Base-by-base conservation (phyloP, 2,797 vertebrate genomes). In the Gobionotothen gibberifrons region DNA sequence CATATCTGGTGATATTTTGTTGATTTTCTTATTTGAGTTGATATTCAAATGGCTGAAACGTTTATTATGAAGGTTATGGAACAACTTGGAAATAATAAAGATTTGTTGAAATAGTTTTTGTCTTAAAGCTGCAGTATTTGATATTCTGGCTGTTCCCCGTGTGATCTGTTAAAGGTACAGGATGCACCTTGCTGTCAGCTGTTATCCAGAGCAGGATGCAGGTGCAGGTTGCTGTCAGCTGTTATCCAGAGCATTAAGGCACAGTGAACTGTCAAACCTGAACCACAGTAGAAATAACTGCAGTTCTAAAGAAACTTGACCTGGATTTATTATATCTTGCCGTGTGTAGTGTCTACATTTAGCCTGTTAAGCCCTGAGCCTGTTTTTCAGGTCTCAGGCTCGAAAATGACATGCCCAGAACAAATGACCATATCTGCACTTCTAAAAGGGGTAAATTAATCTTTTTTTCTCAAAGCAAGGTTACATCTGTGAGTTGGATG, bases 31-130 rank as follows among this genome's bases (percentile, higher is more conserved):
- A 36, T 36, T 17, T 53, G 2, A 14, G 13, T 9, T 36, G n/a
- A 40, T 26, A 49, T 14, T 69, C 0, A 8, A 52, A 29, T 17
- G 32, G 9, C 16, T 53, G 47, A 40, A 8, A 32, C 14, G 42
- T 19, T 12, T 21, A 12, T 4, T 19, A 29, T 43, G 0, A 43
- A 65, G 49, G 5, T 6, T 21, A 0, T 40, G 3, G 56, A 47
- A 17, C 29, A 10, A 59, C 1, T 40, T 36, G 0, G 36, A 5
- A 62, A 79, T 52, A 79, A 70, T 80, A 76, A 83, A 83, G 40
- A 40, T 32, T 52, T 55, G 57, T 59, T 78, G 21, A 58, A 29
- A 1, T 58, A 8, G 53, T 43, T 36, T 36, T 36, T 9, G 14
- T 39, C 1, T 2, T 10, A 14, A 16, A 26, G 49, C n/a, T n/a